These are phyloP conservation scores for Yasuhikotakia modesta DNA, from an alignment of 2,797 vertebrate species.

Conservation along the genomic window DNA sequence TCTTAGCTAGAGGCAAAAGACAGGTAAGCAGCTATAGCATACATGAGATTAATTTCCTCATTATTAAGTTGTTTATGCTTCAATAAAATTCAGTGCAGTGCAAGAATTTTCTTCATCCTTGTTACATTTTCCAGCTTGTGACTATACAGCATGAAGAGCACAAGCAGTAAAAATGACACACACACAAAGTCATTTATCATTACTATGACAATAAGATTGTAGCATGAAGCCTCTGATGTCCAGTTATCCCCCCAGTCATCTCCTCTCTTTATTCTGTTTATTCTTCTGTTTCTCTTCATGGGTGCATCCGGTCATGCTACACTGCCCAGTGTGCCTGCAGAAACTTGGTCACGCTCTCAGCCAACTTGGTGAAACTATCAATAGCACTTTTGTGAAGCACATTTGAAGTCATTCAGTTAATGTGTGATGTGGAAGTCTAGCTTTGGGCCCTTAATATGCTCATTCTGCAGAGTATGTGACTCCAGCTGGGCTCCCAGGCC, in stretches of 20 bases:
- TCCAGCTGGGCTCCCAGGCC: conserved; percentile 51
- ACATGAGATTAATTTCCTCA: background rate
- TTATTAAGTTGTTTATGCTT: background rate
- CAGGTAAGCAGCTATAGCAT: background rate
- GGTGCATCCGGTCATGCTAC: conserved; percentile 46
- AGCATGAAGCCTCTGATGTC: conserved; percentile 17
- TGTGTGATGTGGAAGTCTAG: conserved; percentile 48
- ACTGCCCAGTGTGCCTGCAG: conserved; percentile 33
- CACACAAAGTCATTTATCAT: conserved; percentile 26
- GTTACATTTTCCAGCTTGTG: conserved; percentile 7
- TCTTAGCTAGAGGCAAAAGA: background rate
- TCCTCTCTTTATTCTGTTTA: conserved; percentile 38
- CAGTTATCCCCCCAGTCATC: conserved; percentile 29
- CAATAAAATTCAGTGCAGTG: background rate
- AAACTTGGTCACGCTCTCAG: conserved; percentile 39
- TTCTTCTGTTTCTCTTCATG: conserved; percentile 24
- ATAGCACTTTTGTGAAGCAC: conserved; percentile 60
- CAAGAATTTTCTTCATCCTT: background rate
- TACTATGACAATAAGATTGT: conserved; percentile 9
- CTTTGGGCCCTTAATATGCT: conserved; percentile 58
- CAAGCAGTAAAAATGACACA: background rate
- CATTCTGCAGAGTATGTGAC: conserved; percentile 43
- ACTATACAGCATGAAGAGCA: background rate
- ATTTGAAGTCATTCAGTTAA: conserved; percentile 49
- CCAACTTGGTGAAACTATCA: conserved; percentile 51